Percentiles rank a stretch among this genome's conserved stretches.
Conservation (phyloP, 2,888 invertebrate genomes). For the Strigamia crassipes region DNA sequence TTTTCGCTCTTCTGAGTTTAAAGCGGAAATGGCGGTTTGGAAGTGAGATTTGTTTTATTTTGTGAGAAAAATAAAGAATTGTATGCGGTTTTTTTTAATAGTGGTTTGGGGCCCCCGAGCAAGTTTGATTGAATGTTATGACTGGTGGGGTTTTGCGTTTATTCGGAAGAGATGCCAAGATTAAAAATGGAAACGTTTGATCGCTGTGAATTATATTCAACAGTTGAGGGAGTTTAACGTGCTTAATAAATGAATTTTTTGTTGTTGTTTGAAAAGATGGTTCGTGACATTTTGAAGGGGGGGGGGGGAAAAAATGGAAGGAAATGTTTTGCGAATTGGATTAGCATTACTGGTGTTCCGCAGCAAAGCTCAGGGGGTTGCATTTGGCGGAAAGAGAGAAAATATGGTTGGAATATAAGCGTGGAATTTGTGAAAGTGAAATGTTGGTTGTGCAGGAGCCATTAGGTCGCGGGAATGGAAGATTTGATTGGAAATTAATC, state of each 20-base stretch:
- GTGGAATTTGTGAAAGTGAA: no score
- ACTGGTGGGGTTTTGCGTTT: constrained; percentile 6
- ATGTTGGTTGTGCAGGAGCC: neutral
- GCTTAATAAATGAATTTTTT: constrained; percentile 3
- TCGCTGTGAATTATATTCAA: neutral
- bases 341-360: no score
- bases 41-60: neutral
- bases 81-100: constrained; percentile 3
- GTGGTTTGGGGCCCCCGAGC: neutral
- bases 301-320: neutral
- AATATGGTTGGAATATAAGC: no score
- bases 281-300: neutral
- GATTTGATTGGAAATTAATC: constrained; percentile 24
- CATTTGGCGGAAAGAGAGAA: neutral
- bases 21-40: neutral
- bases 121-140: constrained; percentile 40
- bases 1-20: neutral
- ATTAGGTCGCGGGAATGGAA: neutral
- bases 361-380: neutral
- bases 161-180: neutral
- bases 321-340: neutral
- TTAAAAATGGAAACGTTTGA: constrained; percentile 18
- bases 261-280: neutral
- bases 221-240: neutral
- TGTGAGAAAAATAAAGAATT: neutral